phyloP scores from a whole-genome alignment of 2,113 vertebrate species.

The Noturus placidus region DNA sequence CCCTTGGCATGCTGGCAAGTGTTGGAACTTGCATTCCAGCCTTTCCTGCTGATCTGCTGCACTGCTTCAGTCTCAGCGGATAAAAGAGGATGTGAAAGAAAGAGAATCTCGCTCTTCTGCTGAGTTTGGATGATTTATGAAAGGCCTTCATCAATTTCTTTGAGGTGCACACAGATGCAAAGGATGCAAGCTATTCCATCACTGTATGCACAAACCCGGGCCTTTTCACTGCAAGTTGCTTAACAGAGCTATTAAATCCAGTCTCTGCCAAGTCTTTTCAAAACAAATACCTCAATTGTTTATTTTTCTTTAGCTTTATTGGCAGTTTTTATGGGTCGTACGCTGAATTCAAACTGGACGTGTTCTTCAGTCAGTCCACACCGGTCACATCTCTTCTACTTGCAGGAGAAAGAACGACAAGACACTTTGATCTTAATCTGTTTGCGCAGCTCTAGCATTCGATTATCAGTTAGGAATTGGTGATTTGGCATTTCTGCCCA shows the following conservation, averaged over 20 bases:
- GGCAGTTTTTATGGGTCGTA: not conserved
- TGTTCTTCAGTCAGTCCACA: not conserved
- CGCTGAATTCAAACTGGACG: not conserved
- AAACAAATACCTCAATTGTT: not conserved
- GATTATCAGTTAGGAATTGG: not conserved
- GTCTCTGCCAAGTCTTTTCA: not conserved
- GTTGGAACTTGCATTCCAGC: not conserved
- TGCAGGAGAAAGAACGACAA: not conserved
- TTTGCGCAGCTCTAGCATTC: not conserved
- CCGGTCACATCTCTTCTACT: not conserved
- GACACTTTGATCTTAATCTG: not conserved
- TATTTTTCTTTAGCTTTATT: not conserved
- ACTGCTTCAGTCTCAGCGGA: not conserved
- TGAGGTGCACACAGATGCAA: not conserved
- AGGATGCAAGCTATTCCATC: not conserved
- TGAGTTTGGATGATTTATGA: conserved; percentile 24
- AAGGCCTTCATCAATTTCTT: conserved; percentile 21
- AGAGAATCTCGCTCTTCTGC: not conserved
- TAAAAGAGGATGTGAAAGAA: not conserved
- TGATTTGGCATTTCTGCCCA: not conserved
- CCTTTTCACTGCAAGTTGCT: not conserved
- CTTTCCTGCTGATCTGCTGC: not conserved
- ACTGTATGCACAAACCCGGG: not conserved
- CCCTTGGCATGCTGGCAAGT: not conserved
- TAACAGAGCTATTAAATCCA: not conserved